A percentile compares a stretch with the other conserved stretches of the same genome.
phyloP scores from a whole-genome alignment of 2,888 invertebrate species.

The Cremastinae sp. region DNA sequence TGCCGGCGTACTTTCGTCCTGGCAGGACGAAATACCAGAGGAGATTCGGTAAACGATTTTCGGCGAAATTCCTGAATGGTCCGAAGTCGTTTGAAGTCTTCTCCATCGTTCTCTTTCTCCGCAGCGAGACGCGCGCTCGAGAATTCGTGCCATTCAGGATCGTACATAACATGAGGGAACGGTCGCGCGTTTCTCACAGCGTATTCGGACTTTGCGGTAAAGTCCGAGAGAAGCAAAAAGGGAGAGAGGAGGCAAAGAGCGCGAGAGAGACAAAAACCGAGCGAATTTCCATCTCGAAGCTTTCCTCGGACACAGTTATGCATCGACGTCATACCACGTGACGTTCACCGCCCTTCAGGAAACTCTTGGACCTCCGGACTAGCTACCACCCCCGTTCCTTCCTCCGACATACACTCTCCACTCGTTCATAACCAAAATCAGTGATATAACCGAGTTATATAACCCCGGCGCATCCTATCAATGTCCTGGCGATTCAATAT shows the following conservation, averaged over 20 bases:
- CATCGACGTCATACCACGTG: constrained; percentile 33
- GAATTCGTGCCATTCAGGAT: constrained; percentile 23
- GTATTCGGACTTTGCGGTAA: not conserved
- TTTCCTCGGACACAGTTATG: constrained; percentile 10
- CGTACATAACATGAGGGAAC: constrained; percentile 6
- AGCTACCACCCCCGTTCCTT: constrained; percentile 21
- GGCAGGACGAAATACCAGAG: constrained; percentile 1
- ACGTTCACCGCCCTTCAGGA: constrained; percentile 15
- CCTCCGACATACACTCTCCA: constrained; percentile 13
- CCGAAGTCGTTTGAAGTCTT: constrained; percentile 42
- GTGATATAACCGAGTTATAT: constrained; percentile 37
- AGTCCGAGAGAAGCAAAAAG: not conserved
- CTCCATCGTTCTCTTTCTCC: not conserved
- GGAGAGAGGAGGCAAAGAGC: not conserved
- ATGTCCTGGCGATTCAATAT: constrained; percentile 29
- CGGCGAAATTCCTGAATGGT: constrained; percentile 23
- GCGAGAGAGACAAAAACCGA: not conserved
- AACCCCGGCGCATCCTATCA: constrained; percentile 9
- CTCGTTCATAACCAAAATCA: constrained; percentile 41
- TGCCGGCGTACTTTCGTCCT: not conserved
- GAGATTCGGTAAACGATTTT: constrained; percentile 20
- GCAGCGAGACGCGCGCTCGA: not conserved
- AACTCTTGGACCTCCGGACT: constrained; percentile 3
- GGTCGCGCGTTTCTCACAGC: not conserved
- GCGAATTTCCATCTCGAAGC: constrained; percentile 32